Base-by-base conservation (phyloP, 2,888 invertebrate species). In the Heliconius hortense region DNA sequence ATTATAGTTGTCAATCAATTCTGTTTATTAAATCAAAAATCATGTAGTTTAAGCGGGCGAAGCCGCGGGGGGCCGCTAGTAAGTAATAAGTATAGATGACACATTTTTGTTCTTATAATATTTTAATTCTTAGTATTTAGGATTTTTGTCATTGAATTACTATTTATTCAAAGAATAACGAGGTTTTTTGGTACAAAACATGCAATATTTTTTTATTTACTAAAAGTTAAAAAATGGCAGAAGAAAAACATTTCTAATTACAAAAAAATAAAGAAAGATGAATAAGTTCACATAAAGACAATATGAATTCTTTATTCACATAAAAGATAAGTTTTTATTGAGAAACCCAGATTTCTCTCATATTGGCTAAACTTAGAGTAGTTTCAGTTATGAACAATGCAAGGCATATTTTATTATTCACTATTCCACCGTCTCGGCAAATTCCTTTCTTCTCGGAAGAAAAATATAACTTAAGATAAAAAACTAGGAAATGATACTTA, bases 331-430 rank as follows among this genome's bases (percentile, higher is more conserved):
- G 13, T 24, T 60, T 26, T 60, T 60, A 24, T 60, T 24, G 24
- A 24, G 24, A 60, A 13, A 60, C 24, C 60, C 13, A 60, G 60
- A 24, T 26, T 60, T 26, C 24, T 24, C 60, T 60, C 60, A 24
- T 60, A 60, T 60, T 60, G 60, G 35, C 64, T 64, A 21, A 64
- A 64, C 35, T 64, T n/a, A 64, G 26, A 64, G 64, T 35, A 35
- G 64, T 35, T 35, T n/a, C n/a, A 64, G 64, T 64, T 64, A 64
- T 64, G 35, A 64, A 64, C 31, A 64, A 64, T 64, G 64, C 64
- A 35, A 18, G 13, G 64, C 35, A 64, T n/a, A 35, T 35, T 64
- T 64, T 64, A 64, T 64, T 64, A 35, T 64, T 35, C n/a, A 64
- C 60, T 60, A 60, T 60, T 11, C 24, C 60, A 35, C 28, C 35